phyloP scores from a whole-genome alignment of 2,888 invertebrate species.

The Invenusta paracnida region DNA sequence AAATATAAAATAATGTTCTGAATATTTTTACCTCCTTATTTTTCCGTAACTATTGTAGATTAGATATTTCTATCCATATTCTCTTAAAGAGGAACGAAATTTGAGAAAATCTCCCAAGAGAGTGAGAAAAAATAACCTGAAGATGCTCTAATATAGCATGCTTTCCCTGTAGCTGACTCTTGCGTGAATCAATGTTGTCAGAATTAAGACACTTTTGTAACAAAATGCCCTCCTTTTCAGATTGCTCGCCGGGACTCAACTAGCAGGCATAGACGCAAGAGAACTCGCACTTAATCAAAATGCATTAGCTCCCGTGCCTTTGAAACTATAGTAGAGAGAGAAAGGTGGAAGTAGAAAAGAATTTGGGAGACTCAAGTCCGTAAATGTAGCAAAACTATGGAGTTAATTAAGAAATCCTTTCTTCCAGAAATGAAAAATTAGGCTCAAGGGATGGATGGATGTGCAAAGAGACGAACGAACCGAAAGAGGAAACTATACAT shows the following conservation, averaged over 20 bases:
- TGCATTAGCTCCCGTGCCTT: not conserved
- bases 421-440: constrained; percentile 20
- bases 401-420: constrained; percentile 8
- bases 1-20: too few species aligned
- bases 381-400: not conserved
- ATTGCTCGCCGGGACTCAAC: too few species aligned
- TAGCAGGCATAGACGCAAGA: too few species aligned
- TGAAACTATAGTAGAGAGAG: too few species aligned
- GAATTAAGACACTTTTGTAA: constrained; percentile 23
- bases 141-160: too few species aligned
- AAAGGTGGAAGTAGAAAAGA: not conserved
- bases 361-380: not conserved
- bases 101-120: too few species aligned
- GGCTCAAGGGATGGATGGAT: not conserved
- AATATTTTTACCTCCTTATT: too few species aligned
- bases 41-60: too few species aligned
- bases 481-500: not conserved
- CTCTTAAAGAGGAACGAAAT: too few species aligned
- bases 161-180: too few species aligned
- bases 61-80: too few species aligned
- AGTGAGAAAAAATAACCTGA: too few species aligned
- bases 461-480: not conserved
- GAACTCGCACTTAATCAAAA: constrained; percentile 20
- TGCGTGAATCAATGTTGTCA: not conserved
- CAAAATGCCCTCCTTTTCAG: constrained; percentile 23